phyloP scores from a whole-genome alignment of 2,797 vertebrate species.

The Chloroceryle inda region DNA sequence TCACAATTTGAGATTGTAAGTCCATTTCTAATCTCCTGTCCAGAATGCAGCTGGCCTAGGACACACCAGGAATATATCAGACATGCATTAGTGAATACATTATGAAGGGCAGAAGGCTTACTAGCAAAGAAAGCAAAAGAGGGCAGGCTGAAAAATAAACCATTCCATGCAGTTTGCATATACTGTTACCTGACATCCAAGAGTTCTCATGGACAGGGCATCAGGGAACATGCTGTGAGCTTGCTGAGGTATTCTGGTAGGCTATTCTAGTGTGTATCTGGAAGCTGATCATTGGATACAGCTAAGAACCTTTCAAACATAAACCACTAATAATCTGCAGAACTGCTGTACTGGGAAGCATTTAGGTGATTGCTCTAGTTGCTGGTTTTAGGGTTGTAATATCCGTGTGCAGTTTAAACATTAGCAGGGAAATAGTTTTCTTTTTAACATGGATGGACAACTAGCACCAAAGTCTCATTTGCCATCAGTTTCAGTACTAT shows the following conservation, averaged over 20 bases:
- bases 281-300: neutral
- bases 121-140: neutral
- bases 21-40: too few species aligned
- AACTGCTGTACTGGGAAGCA: neutral
- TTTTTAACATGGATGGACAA: neutral
- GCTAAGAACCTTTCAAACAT: neutral
- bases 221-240: neutral
- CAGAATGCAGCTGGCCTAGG: too few species aligned
- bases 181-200: neutral
- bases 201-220: neutral
- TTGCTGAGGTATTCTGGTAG: neutral
- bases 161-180: neutral
- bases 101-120: neutral
- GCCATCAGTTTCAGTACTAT: neutral
- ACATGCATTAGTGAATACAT: neutral
- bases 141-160: neutral
- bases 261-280: neutral
- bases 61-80: too few species aligned
- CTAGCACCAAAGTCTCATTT: neutral
- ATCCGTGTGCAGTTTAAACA: neutral
- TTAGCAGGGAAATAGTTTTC: neutral
- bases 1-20: too few species aligned
- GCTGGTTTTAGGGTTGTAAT: neutral
- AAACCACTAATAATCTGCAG: neutral
- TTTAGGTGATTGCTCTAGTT: neutral